Evolutionary conservation across 1,140 invertebrate species (phyloP), one percentile per base, ranked within the genome.

Genomic region (Drosophila repleta): DNA sequence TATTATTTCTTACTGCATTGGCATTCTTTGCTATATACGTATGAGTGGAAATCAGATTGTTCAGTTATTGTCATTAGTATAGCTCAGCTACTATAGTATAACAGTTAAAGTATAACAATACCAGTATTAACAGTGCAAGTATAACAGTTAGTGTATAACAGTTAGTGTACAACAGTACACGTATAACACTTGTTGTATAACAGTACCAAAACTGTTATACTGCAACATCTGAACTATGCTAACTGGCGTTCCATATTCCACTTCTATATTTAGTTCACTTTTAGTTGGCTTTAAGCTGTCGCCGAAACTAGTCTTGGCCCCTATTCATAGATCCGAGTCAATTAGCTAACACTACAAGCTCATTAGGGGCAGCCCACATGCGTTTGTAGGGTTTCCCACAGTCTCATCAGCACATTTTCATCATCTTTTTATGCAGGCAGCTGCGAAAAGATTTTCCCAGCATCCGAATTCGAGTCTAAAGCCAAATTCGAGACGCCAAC

Each of bases 281-380:
- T 7, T 15, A 18, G 32, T 52, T 29, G 32, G 10, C 15, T 32
- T 29, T 32, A 17, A 10, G 8, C 4, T 1, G 21, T 18, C 26
- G 7, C 24, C 24, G 56, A 35, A 55, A 46, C 53, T 66, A 20
- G 45, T 45, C 52, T 43, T 29, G 15, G 32, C 24, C 55, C 55
- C 61, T 26, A n/a, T n/a, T n/a, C n/a, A n/a, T n/a, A 26, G 11
- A 24, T 35, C 4, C 52, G 51, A 3, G 15, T 43, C 26, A 71
- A 57, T 55, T 53, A 13, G 66, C 71, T 72, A 79, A 81, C 65
- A 83, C 81, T 74, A 77, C 82, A 72, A 87, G 77, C 82, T 85
- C 82, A 85, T 85, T 87, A 85, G 60, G 48, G 76, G 65, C 82
- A 87, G 70, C 82, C 82, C 74, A 85, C 82, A 87, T 75, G 81